A percentile compares a stretch with the other conserved stretches of the same genome.
These are phyloP conservation scores for Leptinotarsa texana DNA, from an alignment of 1,140 invertebrate species.

Conservation along the genomic window DNA sequence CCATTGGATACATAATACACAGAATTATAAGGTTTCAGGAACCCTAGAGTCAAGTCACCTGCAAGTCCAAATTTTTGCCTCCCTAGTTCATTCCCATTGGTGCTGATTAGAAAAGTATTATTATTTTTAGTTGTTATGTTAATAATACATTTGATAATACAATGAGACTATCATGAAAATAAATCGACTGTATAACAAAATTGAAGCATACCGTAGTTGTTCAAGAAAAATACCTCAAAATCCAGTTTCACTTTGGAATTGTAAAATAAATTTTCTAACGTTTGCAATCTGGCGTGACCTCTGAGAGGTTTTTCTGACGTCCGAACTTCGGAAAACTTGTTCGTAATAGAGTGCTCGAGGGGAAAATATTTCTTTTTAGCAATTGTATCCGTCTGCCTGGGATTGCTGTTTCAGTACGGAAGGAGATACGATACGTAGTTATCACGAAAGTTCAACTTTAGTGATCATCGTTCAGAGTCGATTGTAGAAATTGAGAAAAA, in stretches of 20 bases:
- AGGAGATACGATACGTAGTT: background rate
- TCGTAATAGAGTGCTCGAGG: background rate
- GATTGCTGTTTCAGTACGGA: background rate
- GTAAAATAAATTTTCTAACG: background rate
- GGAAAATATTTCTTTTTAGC: background rate
- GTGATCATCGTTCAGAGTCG: too few relatives aligned
- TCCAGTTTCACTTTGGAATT: background rate
- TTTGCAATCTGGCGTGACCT: background rate
- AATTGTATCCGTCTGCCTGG: background rate
- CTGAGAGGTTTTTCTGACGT: background rate
- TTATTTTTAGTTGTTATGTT: too few relatives aligned
- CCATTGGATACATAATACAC: too few relatives aligned
- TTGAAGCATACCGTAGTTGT: background rate
- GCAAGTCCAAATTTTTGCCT: too few relatives aligned
- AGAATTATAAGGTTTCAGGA: too few relatives aligned
- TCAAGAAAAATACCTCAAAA: background rate
- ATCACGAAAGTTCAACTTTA: background rate
- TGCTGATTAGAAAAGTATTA: too few relatives aligned
- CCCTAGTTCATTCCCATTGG: too few relatives aligned
- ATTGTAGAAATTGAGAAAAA: too few relatives aligned
- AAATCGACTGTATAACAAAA: too few relatives aligned
- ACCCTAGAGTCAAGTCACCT: too few relatives aligned
- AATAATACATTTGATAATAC: too few relatives aligned
- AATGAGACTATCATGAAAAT: too few relatives aligned
- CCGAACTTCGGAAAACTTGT: background rate